Evolutionary conservation across 1,140 invertebrate species (phyloP), one percentile per base, ranked within the genome.

Genomic region (Apis florea): DNA sequence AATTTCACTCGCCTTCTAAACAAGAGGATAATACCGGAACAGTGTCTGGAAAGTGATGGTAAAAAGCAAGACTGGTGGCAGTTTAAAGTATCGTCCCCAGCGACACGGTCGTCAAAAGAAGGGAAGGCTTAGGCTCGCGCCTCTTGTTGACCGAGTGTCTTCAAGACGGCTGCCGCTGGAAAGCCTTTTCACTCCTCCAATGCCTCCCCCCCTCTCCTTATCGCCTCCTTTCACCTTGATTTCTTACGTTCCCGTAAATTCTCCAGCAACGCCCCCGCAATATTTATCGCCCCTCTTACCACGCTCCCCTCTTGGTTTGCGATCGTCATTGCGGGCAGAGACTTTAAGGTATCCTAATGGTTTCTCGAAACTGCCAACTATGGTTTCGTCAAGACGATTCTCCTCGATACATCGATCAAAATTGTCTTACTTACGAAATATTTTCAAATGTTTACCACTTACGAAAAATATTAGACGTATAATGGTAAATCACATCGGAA

Each of bases 61-160:
- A 81, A 54, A 75, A 81, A 40, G 63, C 54, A 51, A 47, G 61
- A 81, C 71, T 58, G 54, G 54, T 61, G 58, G 53, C 79, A 21
- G 79, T 71, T 81, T 81, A 81, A 75, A 68, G 79, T 68, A 81
- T 59, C 79, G 79, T 66, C 71, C 21, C 59, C 31, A 15, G n/a
- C 54, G 31, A 73, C 78, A 17, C 54, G 54, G 56, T 53, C 40
- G 79, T 77, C 79, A 69, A 77, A 82, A 82, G 80, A 77, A 70
- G 58, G 56, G 74, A 63, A 40, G 31, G 31, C 31, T 82, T 77
- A 77, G 80, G 51, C 31, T 54, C 66, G 49, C 63, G 66, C 51
- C 66, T 74, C 80, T 63, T 82, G 80, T 82, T 82, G 80, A 82
- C 80, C 80, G 80, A 82, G 73, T 70, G 66, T 70, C 74, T 82